Evolutionary conservation across 2,888 invertebrate species (phyloP).

Genomic region (Meteorus colon): DNA sequence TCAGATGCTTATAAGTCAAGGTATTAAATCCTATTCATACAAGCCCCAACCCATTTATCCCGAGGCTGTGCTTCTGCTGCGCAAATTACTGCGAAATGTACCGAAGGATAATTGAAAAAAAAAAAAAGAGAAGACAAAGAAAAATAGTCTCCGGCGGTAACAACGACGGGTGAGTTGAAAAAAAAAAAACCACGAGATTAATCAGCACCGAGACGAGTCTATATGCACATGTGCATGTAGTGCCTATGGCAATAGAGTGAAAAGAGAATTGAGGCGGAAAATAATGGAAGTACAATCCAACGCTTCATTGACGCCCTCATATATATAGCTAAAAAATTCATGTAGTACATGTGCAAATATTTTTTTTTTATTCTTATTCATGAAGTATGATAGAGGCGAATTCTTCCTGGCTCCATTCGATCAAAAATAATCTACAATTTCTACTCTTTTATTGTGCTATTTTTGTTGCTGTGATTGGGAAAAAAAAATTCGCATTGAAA

Average conservation of each 20-base stretch:
- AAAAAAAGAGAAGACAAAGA: constrained; percentile 4
- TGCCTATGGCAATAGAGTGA: constrained; percentile 8
- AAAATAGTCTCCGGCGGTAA: constrained; percentile 13
- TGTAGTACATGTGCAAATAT: background rate
- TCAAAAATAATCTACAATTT: no score
- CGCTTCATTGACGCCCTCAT: background rate
- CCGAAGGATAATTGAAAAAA: constrained; percentile 20
- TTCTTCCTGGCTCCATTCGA: no score
- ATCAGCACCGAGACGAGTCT: constrained; percentile 30
- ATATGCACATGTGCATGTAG: background rate
- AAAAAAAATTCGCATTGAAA: no score
- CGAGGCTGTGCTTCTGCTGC: constrained; percentile 10
- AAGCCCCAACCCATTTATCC: constrained; percentile 4
- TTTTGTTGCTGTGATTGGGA: no score
- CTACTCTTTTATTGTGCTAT: no score
- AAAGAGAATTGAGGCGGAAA: constrained; percentile 17
- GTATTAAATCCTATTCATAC: constrained; percentile 19
- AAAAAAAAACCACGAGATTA: constrained; percentile 13
- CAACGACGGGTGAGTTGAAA: constrained; percentile 19
- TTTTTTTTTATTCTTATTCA: background rate
- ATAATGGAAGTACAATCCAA: constrained; percentile 10
- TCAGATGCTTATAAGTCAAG: background rate
- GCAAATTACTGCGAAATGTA: constrained; percentile 34
- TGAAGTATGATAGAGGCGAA: background rate
- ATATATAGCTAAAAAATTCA: background rate